Evolutionary conservation across 2,113 vertebrate genomes (phyloP), one percentile per base, ranked within the genome.

Genomic region (Cranoglanis bouderius): DNA sequence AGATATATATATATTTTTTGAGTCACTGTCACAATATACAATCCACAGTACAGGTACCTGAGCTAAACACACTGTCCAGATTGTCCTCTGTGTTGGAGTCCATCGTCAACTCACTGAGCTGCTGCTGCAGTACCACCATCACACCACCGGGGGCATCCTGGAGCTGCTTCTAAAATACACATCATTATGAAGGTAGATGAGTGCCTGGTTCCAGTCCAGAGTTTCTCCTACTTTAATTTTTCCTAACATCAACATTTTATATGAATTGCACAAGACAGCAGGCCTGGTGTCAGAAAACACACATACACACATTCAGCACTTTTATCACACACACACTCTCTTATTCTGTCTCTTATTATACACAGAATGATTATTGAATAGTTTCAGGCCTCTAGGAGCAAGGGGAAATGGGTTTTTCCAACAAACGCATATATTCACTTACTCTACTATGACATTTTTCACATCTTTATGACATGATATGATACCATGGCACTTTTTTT

Each of bases 91-190:
- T 91, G 72, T 87, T 90, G 35, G 87, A 57, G 89, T 96, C 92
- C 24, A 95, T 81, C 82, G 91, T 94, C 91, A 96, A 89, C 86
- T 96, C 95, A 84, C 92, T 93, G 90, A 95, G 91, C 91, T 96
- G 94, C 92, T 95, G 93, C 67, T 96, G 94, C 91, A 96, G 91
- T 5, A 90, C 90, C 90, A 93, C 92, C 94, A 95, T 93, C 84
- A 95, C 89, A 55, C 93, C 94, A 93, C 94, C 94, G 49, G 95
- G 94, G 87, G 95, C 93, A 84, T 89, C 94, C 90, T 94, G 94
- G 77, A 95, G 94, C 21, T 49, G 43, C 92, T 94, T 78, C 95
- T 95, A 94, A 93, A 92, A 89, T 91, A 94, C 86, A 91, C 61
- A 67, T 51, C 16, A 12, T 14, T 2, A 81, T 43, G 4, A 57